phyloP scores from a whole-genome alignment of 2,888 invertebrate species.

The Agyllia agylla region DNA sequence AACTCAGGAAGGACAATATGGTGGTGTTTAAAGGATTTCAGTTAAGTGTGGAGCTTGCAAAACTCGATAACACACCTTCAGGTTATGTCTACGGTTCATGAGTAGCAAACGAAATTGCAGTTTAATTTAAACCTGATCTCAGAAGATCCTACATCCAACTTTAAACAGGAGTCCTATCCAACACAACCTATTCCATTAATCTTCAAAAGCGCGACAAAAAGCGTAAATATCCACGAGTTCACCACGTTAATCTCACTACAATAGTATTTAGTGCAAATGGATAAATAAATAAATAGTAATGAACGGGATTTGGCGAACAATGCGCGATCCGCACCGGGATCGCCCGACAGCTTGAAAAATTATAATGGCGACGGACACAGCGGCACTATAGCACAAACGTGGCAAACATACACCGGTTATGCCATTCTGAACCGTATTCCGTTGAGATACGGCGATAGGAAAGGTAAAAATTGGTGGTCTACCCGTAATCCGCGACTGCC shows the following conservation, averaged over 20 bases:
- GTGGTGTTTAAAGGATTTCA: too few species aligned
- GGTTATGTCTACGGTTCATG: too few species aligned
- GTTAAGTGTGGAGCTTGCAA: too few species aligned
- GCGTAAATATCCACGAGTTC: not conserved
- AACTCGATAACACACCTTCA: too few species aligned
- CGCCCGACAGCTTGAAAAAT: slow-evolving; percentile 80
- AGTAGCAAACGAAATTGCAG: too few species aligned
- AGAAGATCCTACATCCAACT: too few species aligned
- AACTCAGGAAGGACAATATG: too few species aligned
- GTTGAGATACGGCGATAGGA: slow-evolving; percentile 5
- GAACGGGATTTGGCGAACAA: slow-evolving; percentile 68
- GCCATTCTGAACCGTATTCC: slow-evolving; percentile 25
- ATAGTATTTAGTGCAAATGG: slow-evolving; percentile 40
- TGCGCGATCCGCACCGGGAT: slow-evolving; percentile 54
- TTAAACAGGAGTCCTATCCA: too few species aligned
- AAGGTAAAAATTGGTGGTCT: not conserved
- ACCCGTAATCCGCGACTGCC: slow-evolving; percentile 83
- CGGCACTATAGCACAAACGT: slow-evolving; percentile 20
- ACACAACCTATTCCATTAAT: not conserved
- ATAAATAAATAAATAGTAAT: slow-evolving; percentile 55
- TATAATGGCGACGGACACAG: slow-evolving; percentile 73
- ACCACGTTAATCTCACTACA: slow-evolving; percentile 19
- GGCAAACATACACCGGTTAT: not conserved
- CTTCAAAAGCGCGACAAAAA: not conserved
- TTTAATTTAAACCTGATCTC: too few species aligned